These are phyloP conservation scores for Dermochelys coriacea DNA, from an alignment of 2,797 vertebrate genomes.

Conservation along the genomic window DNA sequence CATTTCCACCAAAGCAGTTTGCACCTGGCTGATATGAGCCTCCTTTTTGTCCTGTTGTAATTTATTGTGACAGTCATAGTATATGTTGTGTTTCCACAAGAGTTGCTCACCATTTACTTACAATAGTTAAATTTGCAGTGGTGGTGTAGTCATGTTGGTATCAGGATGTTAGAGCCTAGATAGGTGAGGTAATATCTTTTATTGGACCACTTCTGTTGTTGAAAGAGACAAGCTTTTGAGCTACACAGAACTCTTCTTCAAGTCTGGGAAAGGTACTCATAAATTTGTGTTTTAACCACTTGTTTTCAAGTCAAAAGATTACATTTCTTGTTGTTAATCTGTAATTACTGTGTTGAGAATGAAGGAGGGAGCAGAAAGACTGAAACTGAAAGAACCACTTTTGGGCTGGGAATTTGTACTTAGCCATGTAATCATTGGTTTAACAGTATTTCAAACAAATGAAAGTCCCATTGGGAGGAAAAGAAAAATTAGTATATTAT, in stretches of 20 bases:
- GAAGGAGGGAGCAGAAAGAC: not conserved
- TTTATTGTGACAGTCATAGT: slow-evolving; percentile 59
- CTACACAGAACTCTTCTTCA: not conserved
- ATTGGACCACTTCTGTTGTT: not conserved
- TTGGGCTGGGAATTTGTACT: slow-evolving; percentile 9
- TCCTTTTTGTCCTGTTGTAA: slow-evolving; percentile 50
- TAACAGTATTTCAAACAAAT: not conserved
- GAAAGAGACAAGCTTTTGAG: not conserved
- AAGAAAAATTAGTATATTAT: not conserved
- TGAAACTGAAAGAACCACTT: slow-evolving; percentile 24
- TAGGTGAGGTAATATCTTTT: not conserved
- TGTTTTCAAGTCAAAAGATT: not conserved
- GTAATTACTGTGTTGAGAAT: not conserved
- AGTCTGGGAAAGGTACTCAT: not conserved
- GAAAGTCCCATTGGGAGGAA: not conserved
- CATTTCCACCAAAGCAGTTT: slow-evolving; percentile 44
- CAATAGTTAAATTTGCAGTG: not conserved
- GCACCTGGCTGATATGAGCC: slow-evolving; percentile 29
- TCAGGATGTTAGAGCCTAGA: not conserved
- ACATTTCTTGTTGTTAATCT: not conserved
- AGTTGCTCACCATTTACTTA: not conserved
- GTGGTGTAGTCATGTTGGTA: not conserved
- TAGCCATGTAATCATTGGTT: not conserved
- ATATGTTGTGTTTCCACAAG: slow-evolving; percentile 45
- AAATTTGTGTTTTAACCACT: not conserved